Evolutionary conservation across 1,140 invertebrate species (phyloP).

Genomic region (Teleogryllus occipitalis): DNA sequence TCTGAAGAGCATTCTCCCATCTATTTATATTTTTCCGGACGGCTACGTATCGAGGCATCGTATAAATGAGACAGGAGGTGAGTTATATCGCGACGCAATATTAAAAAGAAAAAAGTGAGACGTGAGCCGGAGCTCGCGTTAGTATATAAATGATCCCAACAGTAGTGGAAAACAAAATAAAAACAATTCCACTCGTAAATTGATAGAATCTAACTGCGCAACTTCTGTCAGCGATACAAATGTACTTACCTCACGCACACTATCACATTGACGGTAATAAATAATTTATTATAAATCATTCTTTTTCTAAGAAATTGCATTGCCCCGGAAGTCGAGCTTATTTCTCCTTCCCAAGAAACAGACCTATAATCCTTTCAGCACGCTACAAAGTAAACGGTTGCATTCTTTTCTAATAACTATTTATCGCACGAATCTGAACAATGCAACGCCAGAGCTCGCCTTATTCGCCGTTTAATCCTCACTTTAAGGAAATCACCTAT

Average conservation of each 20-base stretch:
- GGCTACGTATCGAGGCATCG: too few species aligned
- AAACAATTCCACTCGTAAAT: background rate
- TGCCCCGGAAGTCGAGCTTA: background rate
- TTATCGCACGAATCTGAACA: background rate
- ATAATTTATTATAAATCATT: background rate
- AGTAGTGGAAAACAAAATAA: background rate
- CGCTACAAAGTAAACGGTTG: background rate
- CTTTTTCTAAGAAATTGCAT: background rate
- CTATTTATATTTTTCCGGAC: too few species aligned
- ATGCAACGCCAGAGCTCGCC: background rate
- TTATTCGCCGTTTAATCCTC: conserved; percentile 4
- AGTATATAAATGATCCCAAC: background rate
- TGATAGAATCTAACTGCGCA: background rate
- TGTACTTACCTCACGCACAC: background rate
- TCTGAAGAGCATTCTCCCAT: too few species aligned
- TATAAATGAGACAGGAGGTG: too few species aligned
- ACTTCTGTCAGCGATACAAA: background rate
- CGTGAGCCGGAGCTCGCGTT: background rate
- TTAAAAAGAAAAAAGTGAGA: background rate
- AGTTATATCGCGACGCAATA: background rate
- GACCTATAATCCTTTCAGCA: background rate
- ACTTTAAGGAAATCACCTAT: conserved; percentile 1
- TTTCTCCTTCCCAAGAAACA: background rate
- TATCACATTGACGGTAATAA: background rate
- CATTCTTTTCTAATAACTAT: background rate